A percentile compares a stretch with the other conserved stretches of the same genome.
phyloP scores from a whole-genome alignment of 2,888 invertebrate species.

The Apamea anceps region DNA sequence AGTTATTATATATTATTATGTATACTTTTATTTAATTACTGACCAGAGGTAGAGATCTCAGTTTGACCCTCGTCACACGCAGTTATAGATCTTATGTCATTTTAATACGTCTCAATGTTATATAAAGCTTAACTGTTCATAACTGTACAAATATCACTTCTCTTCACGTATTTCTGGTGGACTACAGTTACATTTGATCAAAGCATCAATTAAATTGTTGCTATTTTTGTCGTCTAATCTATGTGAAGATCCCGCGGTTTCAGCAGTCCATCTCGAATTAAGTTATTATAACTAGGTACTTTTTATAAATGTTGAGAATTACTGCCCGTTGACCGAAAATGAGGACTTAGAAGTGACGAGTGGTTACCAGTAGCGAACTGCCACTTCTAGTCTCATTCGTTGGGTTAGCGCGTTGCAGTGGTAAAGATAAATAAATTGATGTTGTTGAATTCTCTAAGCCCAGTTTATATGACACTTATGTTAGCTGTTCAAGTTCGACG shows the following conservation, averaged over 20 bases:
- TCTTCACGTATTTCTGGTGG: constrained; percentile 23
- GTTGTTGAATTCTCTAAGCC: constrained; percentile 25
- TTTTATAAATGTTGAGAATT: constrained; percentile 52
- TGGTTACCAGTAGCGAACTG: background rate
- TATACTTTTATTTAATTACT: constrained; percentile 54
- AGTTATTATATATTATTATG: constrained; percentile 60
- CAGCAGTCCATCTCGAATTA: constrained; percentile 23
- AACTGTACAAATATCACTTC: constrained; percentile 25
- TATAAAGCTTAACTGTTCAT: constrained; percentile 35
- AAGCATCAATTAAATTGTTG: constrained; percentile 36
- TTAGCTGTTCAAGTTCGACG: background rate
- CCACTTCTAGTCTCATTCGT: background rate
- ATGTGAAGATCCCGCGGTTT: background rate
- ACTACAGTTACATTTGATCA: constrained; percentile 27
- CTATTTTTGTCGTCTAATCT: constrained; percentile 1
- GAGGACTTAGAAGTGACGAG: background rate
- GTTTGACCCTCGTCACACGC: constrained; percentile 35
- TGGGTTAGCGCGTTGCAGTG: background rate
- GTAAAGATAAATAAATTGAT: constrained; percentile 30
- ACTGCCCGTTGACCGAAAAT: background rate
- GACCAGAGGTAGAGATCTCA: constrained; percentile 71
- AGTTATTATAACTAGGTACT: constrained; percentile 34
- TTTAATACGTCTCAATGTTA: constrained; percentile 44
- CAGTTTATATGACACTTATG: constrained; percentile 1
- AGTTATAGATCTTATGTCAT: constrained; percentile 49